Conservation (phyloP, 2,113 vertebrate species). For the Lagopus leucura region DNA sequence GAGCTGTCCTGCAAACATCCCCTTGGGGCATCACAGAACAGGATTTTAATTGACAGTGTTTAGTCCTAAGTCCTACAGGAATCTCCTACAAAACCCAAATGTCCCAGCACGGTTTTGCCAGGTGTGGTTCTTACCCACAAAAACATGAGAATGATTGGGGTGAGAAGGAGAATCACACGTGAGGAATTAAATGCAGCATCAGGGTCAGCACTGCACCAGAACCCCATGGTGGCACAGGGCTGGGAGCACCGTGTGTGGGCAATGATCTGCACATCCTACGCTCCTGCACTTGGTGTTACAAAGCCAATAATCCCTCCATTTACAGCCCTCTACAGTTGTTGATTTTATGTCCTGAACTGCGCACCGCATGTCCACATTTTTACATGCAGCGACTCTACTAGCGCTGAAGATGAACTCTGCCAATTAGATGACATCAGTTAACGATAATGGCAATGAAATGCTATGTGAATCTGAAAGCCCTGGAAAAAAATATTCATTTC, state of each 20-base stretch:
- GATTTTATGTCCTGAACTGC: conserved; percentile 21
- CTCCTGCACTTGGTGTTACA: neutral
- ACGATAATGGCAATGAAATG: neutral
- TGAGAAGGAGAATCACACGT: neutral
- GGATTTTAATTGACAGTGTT: neutral
- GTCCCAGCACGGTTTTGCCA: neutral
- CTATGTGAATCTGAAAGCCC: neutral
- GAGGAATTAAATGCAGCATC: neutral
- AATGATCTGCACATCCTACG: neutral
- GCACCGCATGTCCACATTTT: neutral
- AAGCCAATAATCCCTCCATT: conserved; percentile 38
- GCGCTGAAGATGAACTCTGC: neutral
- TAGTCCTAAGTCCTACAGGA: neutral
- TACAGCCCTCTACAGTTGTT: conserved; percentile 12
- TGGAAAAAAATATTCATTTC: conserved; percentile 17
- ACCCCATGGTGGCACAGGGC: neutral
- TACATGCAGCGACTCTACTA: neutral
- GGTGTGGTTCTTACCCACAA: neutral
- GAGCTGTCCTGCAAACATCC: neutral
- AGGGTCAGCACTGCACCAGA: neutral
- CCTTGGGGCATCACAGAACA: neutral
- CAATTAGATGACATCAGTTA: neutral
- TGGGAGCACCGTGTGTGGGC: conserved; percentile 38
- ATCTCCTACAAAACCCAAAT: neutral
- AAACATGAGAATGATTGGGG: neutral